Evolutionary conservation across 2,888 invertebrate genomes (phyloP), one percentile per base, ranked within the genome.

Genomic region (Drosophila diplacantha): DNA sequence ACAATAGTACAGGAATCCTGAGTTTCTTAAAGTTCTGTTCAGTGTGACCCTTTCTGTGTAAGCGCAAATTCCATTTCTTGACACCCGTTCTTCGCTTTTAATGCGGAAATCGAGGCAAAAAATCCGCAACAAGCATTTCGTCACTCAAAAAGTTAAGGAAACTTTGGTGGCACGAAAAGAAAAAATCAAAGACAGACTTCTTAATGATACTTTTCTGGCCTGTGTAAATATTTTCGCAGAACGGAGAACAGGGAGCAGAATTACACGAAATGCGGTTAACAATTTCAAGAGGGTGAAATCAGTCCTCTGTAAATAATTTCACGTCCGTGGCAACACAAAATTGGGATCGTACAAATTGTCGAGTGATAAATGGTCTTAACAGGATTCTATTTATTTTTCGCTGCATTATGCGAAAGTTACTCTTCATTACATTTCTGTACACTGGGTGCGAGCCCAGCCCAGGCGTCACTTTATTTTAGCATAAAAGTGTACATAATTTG

Each of bases 341-440:
- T 77, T 69, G 69, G 60, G 63, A 64, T 54, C 58, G 50, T 57
- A 79, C 82, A 82, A 77, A 77, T 77, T 82, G 68, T 81, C 69
- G 75, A 69, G 85, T 88, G 88, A 88, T 88, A 86, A 87, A 88
- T 88, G 85, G 86, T 83, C 87, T 87, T 87, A 88, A 86, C 88
- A 85, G 86, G 87, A 87, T 87, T 87, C 86, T 85, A 81, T 83
- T 87, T 84, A 56, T 71, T 72, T 71, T 57, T 67, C 68, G 59
- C 32, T 67, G 55, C 57, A 61, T 63, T 67, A 70, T 71, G 59
- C 69, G 56, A 63, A 69, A 71, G 49, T 64, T 62, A 49, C 73
- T 77, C 68, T 75, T 77, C 77, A 75, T 75, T 75, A 77, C 66
- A 60, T 37, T 72, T 60, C 51, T 67, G 66, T 41, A 4, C 37